phyloP scores from a whole-genome alignment of 2,888 invertebrate genomes.

The Pocota personata region DNA sequence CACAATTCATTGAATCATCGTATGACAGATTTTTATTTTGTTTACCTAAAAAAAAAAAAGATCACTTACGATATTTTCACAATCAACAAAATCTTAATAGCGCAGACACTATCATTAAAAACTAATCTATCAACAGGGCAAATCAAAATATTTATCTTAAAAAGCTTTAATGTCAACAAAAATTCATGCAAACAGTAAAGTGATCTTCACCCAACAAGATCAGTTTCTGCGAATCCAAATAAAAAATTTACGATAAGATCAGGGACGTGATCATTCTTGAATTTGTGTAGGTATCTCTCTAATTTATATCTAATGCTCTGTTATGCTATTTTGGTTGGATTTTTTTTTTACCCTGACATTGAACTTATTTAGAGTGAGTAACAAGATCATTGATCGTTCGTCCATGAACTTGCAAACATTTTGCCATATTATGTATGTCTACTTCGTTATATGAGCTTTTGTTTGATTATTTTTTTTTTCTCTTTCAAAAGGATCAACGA shows the following conservation, averaged over 20 bases:
- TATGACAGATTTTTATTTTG: neutral
- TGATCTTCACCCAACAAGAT: slow-evolving; percentile 35
- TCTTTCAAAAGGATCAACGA: slow-evolving; percentile 7
- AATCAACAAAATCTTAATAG: slow-evolving; percentile 29
- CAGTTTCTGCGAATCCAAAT: slow-evolving; percentile 18
- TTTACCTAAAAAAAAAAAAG: neutral
- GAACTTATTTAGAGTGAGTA: slow-evolving; percentile 6
- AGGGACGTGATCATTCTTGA: slow-evolving; percentile 3
- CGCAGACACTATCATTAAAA: slow-evolving; percentile 19
- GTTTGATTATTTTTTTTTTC: neutral
- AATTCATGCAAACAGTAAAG: slow-evolving; percentile 23
- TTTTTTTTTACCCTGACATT: slow-evolving; percentile 20
- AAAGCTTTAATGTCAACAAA: slow-evolving; percentile 44
- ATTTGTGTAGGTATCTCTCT: neutral
- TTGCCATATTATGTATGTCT: neutral
- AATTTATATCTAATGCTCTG: slow-evolving; percentile 38
- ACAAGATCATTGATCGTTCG: slow-evolving; percentile 29
- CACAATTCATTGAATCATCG: slow-evolving; percentile 5
- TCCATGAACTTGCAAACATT: slow-evolving; percentile 33
- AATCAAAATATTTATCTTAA: slow-evolving; percentile 53
- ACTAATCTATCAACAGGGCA: slow-evolving; percentile 29
- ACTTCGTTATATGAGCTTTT: neutral
- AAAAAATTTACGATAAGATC: slow-evolving; percentile 24
- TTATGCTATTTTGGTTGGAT: slow-evolving; percentile 19
- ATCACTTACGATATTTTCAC: slow-evolving; percentile 29